Conservation (phyloP, 2,797 vertebrate species). For the Rhabdophis nuchalis region DNA sequence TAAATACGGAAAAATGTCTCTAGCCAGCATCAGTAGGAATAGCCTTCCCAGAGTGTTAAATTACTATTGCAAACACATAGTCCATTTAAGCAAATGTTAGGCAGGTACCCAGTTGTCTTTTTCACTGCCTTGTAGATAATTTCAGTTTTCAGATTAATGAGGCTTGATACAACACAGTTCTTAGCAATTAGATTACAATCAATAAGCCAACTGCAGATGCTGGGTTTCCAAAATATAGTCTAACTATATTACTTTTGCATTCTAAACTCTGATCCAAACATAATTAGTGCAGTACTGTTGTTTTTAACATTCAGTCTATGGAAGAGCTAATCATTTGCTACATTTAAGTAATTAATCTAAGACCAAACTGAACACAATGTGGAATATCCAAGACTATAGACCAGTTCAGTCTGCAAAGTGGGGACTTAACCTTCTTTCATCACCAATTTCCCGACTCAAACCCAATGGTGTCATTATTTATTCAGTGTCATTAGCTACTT, state of each 20-base stretch:
- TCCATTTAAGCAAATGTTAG: not conserved
- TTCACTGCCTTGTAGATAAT: not conserved
- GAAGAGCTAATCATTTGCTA: not conserved
- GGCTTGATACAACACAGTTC: conserved; percentile 52
- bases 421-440: not conserved
- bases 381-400: not conserved
- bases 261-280: conserved; percentile 22
- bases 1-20: not conserved
- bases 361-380: not conserved
- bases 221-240: conserved; percentile 30
- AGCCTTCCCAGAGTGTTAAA: not conserved
- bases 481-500: not conserved
- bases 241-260: conserved; percentile 17
- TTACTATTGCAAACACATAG: not conserved
- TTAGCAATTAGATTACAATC: conserved; percentile 46
- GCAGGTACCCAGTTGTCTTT: not conserved
- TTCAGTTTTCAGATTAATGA: conserved; percentile 44
- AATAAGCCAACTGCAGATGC: conserved; percentile 34
- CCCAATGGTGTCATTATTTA: not conserved
- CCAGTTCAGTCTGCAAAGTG: not conserved
- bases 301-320: not conserved
- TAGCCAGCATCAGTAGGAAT: not conserved
- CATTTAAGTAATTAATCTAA: not conserved
- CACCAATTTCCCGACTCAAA: not conserved
- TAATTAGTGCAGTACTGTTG: not conserved